Evolutionary conservation across 2,113 vertebrate genomes (phyloP).

Genomic region (Heloderma charlesbogerti): DNA sequence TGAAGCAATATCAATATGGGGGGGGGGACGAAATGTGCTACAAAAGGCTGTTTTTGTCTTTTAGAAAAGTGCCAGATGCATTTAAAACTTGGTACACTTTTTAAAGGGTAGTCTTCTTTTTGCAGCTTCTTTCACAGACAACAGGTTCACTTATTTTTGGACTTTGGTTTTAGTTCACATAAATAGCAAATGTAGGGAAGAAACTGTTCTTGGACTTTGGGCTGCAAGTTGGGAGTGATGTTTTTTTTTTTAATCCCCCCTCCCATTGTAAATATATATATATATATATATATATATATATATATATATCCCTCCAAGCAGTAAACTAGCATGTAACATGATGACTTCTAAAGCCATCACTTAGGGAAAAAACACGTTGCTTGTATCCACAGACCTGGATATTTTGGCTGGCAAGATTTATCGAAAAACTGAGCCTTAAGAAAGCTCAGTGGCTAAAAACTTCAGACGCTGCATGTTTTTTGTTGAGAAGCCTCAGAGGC

Average conservation of each 20-base stretch:
- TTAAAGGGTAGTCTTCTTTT: neutral
- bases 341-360: neutral
- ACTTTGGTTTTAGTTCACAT: neutral
- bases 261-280: neutral
- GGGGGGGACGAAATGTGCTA: neutral
- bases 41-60: neutral
- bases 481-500: neutral
- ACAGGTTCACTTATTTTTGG: neutral
- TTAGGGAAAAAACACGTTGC: neutral
- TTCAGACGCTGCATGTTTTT: neutral
- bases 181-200: neutral
- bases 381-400: neutral
- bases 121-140: neutral
- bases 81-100: neutral
- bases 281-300: too few relatives aligned
- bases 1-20: neutral
- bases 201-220: neutral
- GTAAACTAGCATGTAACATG: accelerated
- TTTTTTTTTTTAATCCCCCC: neutral
- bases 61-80: neutral
- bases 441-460: neutral
- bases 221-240: too few relatives aligned
- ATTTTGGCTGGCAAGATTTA: neutral
- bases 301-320: neutral
- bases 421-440: neutral